A percentile compares a stretch with the other conserved stretches of the same genome.
Conservation (phyloP, 2,797 vertebrate genomes). For the Siniperca scherzeri region DNA sequence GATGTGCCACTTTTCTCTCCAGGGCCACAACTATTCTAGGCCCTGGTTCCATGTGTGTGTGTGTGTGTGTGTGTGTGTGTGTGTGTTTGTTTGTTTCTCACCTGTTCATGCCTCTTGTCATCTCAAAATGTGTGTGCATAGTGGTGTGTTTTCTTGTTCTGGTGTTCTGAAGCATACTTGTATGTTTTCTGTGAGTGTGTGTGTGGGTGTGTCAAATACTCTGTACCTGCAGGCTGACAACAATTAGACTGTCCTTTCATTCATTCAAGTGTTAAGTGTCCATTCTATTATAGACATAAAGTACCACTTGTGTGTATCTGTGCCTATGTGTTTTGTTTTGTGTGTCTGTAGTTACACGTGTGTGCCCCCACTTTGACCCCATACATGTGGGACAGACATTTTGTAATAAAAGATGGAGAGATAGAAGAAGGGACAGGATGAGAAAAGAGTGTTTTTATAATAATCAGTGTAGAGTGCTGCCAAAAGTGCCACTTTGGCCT, state of each 20-base stretch:
- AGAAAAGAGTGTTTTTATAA: neutral
- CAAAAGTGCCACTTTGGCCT: conserved; percentile 22
- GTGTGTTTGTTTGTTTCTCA: conserved; percentile 31
- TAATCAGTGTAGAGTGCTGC: conserved; percentile 12
- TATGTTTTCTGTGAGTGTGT: conserved; percentile 1
- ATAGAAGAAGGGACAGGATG: neutral
- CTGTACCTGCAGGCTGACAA: conserved; percentile 4
- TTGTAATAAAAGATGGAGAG: neutral
- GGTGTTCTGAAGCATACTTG: conserved; percentile 23
- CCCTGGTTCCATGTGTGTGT: conserved; percentile 8
- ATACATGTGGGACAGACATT: neutral
- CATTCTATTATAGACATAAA: neutral
- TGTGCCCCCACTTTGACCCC: conserved; percentile 5
- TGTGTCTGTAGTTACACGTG: neutral
- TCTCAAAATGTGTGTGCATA: conserved; percentile 5
- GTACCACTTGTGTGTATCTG: conserved; percentile 14
- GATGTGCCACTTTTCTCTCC: conserved; percentile 53
- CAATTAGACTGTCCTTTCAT: conserved; percentile 19
- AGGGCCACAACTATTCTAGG: conserved; percentile 46
- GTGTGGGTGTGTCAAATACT: conserved; percentile 18
- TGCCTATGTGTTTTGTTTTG: neutral
- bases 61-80: conserved; percentile 2
- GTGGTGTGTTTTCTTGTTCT: neutral
- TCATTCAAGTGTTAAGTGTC: conserved; percentile 19
- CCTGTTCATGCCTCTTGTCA: neutral